Conservation (phyloP, 2,113 vertebrate genomes). For the Eurypyga helias region DNA sequence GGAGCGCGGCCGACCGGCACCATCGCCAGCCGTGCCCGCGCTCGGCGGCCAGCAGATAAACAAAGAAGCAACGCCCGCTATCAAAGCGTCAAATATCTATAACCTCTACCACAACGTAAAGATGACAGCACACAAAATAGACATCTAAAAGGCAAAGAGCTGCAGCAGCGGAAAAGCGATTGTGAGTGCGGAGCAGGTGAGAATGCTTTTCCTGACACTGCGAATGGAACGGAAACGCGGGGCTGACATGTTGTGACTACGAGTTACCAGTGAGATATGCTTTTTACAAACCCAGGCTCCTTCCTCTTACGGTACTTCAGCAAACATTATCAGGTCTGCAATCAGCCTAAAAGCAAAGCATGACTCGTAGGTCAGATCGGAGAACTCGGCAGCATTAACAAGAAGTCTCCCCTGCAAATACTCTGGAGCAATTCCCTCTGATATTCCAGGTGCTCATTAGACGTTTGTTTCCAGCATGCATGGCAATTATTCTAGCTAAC, state of each 20-base stretch:
- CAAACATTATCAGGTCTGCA: slow-evolving; percentile 39
- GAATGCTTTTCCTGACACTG: not conserved
- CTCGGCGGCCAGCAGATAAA: not conserved
- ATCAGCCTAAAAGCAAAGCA: slow-evolving; percentile 34
- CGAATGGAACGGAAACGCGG: accelerated
- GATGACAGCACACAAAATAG: slow-evolving; percentile 11
- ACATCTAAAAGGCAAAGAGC: not conserved
- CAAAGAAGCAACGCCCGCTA: slow-evolving; percentile 9
- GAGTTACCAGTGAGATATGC: not conserved
- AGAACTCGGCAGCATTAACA: not conserved
- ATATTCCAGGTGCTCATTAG: not conserved
- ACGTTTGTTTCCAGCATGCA: not conserved
- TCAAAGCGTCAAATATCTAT: slow-evolving; percentile 16
- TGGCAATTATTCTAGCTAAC: slow-evolving; percentile 10
- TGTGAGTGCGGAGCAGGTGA: not conserved
- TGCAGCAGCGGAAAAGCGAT: not conserved
- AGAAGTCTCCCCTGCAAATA: not conserved
- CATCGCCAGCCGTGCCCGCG: accelerated
- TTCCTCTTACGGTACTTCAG: not conserved
- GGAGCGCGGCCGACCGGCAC: not conserved
- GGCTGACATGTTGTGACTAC: not conserved
- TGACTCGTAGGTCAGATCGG: not conserved
- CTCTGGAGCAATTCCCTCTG: not conserved
- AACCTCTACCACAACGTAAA: slow-evolving; percentile 11
- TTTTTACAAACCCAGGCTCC: not conserved